Conservation (phyloP, 2,888 invertebrate species). For the Lagria hirta region DNA sequence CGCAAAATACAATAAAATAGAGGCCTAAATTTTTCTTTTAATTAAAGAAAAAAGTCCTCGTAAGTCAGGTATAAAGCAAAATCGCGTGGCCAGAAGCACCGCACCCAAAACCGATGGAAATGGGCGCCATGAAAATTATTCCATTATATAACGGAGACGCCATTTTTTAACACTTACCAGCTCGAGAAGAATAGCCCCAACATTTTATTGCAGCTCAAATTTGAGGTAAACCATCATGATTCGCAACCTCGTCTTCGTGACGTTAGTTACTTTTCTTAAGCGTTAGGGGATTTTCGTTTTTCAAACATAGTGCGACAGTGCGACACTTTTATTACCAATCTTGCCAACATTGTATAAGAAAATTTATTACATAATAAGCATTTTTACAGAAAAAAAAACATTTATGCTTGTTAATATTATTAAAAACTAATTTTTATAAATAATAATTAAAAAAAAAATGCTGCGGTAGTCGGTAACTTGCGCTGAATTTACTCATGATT, state of each 20-base stretch:
- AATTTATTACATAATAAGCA: too few relatives aligned
- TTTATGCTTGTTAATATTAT: too few relatives aligned
- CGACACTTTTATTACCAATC: conserved; percentile 2
- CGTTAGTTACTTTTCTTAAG: conserved; percentile 13
- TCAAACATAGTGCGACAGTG: conserved; percentile 10
- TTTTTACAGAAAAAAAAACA: too few relatives aligned
- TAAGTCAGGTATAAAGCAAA: conserved; percentile 35
- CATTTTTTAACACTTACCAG: conserved; percentile 5
- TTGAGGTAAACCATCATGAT: too few relatives aligned
- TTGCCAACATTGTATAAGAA: too few relatives aligned
- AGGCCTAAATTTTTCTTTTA: too few relatives aligned
- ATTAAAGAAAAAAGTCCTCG: conserved; percentile 22
- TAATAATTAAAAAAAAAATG: too few relatives aligned
- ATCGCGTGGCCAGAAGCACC: conserved; percentile 31
- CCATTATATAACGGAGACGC: too few relatives aligned
- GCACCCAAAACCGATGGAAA: conserved; percentile 10
- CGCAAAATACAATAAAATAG: conserved; percentile 4
- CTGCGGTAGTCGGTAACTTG: too few relatives aligned
- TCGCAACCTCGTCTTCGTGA: conserved; percentile 10
- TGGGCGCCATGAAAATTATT: neutral
- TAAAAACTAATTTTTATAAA: too few relatives aligned
- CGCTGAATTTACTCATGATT: too few relatives aligned
- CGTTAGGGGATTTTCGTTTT: conserved; percentile 11
- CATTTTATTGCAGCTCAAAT: conserved; percentile 8
- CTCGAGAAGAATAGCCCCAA: conserved; percentile 4